Evolutionary conservation across 2,113 vertebrate genomes (phyloP).

Genomic region (Sinocyclocheilus anshuiensis): DNA sequence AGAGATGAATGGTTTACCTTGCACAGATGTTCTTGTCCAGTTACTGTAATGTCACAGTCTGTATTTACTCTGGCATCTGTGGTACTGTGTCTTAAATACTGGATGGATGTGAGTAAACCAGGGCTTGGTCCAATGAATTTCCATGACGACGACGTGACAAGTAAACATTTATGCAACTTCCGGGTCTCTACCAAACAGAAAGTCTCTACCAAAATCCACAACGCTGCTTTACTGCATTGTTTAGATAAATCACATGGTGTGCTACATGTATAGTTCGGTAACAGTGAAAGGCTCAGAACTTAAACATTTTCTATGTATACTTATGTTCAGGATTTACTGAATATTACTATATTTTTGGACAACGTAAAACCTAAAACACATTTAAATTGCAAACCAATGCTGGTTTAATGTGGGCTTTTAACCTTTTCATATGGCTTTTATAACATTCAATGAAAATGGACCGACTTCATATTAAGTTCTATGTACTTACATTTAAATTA

Average conservation of each 20-base stretch:
- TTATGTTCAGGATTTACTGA: neutral
- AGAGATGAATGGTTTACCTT: slow-evolving; percentile 48
- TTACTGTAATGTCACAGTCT: slow-evolving; percentile 8
- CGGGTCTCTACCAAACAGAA: neutral
- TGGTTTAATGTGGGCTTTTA: no score
- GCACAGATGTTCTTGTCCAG: slow-evolving; percentile 12
- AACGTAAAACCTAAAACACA: neutral
- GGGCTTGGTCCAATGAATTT: slow-evolving; percentile 23
- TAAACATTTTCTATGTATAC: neutral
- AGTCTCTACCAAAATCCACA: slow-evolving; percentile 19
- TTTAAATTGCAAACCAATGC: no score
- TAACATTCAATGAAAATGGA: no score
- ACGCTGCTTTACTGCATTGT: neutral
- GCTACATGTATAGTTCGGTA: neutral
- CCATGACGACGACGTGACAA: slow-evolving; percentile 3
- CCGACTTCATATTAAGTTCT: no score
- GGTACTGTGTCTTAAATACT: slow-evolving; percentile 45
- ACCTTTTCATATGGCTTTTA: no score
- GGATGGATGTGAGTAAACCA: slow-evolving; percentile 18
- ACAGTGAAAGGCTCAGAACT: neutral
- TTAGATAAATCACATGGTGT: slow-evolving; percentile 4
- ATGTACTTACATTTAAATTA: no score
- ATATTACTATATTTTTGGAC: neutral
- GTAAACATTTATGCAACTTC: slow-evolving; percentile 46
- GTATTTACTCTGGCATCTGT: neutral